phyloP scores from a whole-genome alignment of 2,888 invertebrate species.

The Notodonta ziczac region DNA sequence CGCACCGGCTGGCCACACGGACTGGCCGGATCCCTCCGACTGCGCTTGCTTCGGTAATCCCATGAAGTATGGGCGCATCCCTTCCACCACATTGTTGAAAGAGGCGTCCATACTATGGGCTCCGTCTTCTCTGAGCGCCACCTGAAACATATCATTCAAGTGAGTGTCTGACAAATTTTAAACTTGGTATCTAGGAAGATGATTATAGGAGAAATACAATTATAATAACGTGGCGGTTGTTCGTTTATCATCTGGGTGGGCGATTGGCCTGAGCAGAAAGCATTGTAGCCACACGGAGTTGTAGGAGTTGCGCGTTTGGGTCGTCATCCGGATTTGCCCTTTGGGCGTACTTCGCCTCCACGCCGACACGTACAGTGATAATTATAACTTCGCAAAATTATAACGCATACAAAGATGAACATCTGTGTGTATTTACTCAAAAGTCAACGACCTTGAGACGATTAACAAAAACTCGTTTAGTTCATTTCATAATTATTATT shows the following conservation, averaged over 20 bases:
- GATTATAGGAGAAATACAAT: neutral
- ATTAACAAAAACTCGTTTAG: too few species aligned
- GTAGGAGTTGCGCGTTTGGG: slow-evolving; percentile 59
- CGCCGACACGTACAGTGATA: slow-evolving; percentile 30
- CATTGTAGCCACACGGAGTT: slow-evolving; percentile 43
- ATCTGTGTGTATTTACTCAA: slow-evolving; percentile 54
- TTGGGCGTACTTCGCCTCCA: slow-evolving; percentile 75
- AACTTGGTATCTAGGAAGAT: too few species aligned
- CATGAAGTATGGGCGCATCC: slow-evolving; percentile 93
- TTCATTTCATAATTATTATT: too few species aligned
- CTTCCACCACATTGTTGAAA: slow-evolving; percentile 92
- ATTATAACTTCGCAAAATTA: slow-evolving; percentile 31
- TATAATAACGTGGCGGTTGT: slow-evolving; percentile 3
- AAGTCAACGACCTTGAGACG: neutral
- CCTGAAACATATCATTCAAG: slow-evolving; percentile 51
- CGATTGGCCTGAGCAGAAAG: slow-evolving; percentile 17
- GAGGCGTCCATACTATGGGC: slow-evolving; percentile 89
- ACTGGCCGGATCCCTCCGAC: slow-evolving; percentile 66
- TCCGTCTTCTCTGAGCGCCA: slow-evolving; percentile 57
- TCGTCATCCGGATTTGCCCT: slow-evolving; percentile 76
- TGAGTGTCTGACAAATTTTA: neutral
- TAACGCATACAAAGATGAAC: slow-evolving; percentile 41
- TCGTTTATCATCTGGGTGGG: slow-evolving; percentile 33
- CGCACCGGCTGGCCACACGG: slow-evolving; percentile 65
- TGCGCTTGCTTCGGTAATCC: slow-evolving; percentile 87